These are phyloP conservation scores for Brachionus sp. DNA, from an alignment of 1,140 invertebrate genomes.

Conservation along the genomic window DNA sequence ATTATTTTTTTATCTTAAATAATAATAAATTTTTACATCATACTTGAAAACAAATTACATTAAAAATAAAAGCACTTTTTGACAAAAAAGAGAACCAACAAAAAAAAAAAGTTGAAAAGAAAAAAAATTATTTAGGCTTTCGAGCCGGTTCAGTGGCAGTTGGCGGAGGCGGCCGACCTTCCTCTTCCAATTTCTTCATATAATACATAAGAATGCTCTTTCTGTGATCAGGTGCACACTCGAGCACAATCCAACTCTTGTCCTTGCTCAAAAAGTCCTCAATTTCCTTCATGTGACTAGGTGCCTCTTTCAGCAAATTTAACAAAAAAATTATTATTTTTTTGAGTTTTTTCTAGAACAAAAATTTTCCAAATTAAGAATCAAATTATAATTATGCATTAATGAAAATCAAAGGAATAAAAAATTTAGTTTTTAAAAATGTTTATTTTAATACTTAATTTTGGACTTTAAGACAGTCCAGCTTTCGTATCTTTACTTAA, in stretches of 20 bases:
- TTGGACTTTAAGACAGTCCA: neutral
- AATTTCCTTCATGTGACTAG: constrained; percentile 65
- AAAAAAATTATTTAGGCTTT: constrained; percentile 45
- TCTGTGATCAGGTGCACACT: constrained; percentile 78
- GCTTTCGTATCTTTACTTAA: neutral
- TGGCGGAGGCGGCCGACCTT: constrained; percentile 91
- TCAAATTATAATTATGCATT: neutral
- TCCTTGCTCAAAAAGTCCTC: constrained; percentile 69
- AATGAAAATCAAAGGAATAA: neutral
- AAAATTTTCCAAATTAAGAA: neutral
- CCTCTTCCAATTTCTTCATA: constrained; percentile 86
- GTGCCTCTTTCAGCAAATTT: neutral
- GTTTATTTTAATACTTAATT: neutral
- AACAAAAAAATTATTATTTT: neutral
- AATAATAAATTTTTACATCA: neutral
- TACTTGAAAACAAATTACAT: neutral
- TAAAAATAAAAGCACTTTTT: neutral
- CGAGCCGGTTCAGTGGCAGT: constrained; percentile 87
- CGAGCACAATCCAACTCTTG: constrained; percentile 48
- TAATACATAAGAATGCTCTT: constrained; percentile 79
- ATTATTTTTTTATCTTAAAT: neutral
- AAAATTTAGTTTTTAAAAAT: neutral
- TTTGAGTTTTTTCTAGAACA: neutral
- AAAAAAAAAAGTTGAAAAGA: neutral
- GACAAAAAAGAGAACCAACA: neutral